These are phyloP conservation scores for Leptogaster cylindrica DNA, from an alignment of 2,888 invertebrate genomes.

Conservation along the genomic window DNA sequence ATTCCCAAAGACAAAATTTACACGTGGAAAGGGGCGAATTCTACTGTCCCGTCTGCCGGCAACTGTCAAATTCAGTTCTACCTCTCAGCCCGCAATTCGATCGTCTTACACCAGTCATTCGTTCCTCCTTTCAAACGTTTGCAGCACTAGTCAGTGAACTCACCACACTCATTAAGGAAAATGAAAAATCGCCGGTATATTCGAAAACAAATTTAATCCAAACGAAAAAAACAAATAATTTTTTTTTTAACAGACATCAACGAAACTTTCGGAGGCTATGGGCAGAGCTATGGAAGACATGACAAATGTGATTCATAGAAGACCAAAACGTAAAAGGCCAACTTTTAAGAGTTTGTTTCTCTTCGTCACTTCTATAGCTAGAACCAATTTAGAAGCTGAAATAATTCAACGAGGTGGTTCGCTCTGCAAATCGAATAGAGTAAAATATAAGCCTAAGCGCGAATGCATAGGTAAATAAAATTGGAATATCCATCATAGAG, in stretches of 20 bases:
- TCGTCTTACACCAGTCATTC: conserved; percentile 70
- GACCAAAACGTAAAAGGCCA: conserved; percentile 72
- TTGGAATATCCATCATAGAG: not conserved
- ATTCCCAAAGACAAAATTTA: conserved; percentile 77
- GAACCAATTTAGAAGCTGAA: conserved; percentile 93
- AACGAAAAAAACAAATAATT: not conserved
- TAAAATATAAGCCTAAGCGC: conserved; percentile 75
- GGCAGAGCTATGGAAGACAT: conserved; percentile 94
- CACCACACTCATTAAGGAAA: conserved; percentile 70
- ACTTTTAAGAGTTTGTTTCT: conserved; percentile 80
- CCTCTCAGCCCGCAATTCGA: conserved; percentile 79
- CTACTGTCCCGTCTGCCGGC: conserved; percentile 93
- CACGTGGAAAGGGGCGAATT: conserved; percentile 85
- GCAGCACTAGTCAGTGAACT: conserved; percentile 61
- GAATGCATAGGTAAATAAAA: conserved; percentile 74
- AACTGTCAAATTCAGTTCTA: conserved; percentile 87
- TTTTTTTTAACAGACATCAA: conserved; percentile 64
- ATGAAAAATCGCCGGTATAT: conserved; percentile 71
- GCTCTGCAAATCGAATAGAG: conserved; percentile 67
- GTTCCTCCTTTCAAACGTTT: conserved; percentile 64
- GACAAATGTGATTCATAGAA: conserved; percentile 84
- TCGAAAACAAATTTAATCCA: conserved; percentile 28
- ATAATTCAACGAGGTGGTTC: conserved; percentile 87
- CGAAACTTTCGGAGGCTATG: conserved; percentile 84
- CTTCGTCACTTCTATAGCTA: conserved; percentile 86